A percentile compares a stretch with the other conserved stretches of the same genome.
phyloP scores from a whole-genome alignment of 1,140 invertebrate species.

The Tachypleus tridentatus region DNA sequence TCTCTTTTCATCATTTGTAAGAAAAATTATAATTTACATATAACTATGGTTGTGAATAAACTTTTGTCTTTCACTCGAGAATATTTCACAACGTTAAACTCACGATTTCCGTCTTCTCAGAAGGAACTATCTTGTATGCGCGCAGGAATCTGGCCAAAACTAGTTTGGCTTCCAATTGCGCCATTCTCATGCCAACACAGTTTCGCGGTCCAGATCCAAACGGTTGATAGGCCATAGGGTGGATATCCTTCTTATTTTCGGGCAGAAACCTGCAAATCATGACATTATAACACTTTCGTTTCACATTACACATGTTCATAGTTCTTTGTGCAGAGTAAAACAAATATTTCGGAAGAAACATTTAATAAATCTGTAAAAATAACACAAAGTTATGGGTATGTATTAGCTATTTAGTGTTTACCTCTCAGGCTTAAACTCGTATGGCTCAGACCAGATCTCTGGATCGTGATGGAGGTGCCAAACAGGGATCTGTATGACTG shows the following conservation, averaged over 20 bases:
- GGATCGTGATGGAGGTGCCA: conserved; percentile 36
- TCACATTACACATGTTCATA: neutral
- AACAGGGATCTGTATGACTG: conserved; percentile 30
- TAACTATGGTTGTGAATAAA: too few relatives aligned
- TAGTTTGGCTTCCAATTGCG: conserved; percentile 17
- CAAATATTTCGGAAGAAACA: too few relatives aligned
- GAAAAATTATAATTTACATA: too few relatives aligned
- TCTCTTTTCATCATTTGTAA: too few relatives aligned
- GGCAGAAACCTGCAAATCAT: conserved; percentile 1
- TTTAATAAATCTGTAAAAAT: too few relatives aligned
- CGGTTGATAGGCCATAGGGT: conserved; percentile 23
- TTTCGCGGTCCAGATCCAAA: conserved; percentile 32
- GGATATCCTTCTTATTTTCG: conserved; percentile 2
- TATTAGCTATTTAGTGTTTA: conserved; percentile 11
- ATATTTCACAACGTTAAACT: too few relatives aligned
- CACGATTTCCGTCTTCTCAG: too few relatives aligned
- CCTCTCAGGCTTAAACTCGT: conserved; percentile 36
- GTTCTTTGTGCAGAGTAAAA: neutral
- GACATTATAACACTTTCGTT: too few relatives aligned
- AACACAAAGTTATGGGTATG: too few relatives aligned
- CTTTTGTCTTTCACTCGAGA: too few relatives aligned
- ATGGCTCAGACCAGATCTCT: conserved; percentile 35
- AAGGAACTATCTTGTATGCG: conserved; percentile 6
- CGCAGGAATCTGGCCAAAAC: conserved; percentile 14
- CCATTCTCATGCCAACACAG: conserved; percentile 32